Base-by-base conservation (phyloP, 2,797 vertebrate species). In the Cheirogaleus major region DNA sequence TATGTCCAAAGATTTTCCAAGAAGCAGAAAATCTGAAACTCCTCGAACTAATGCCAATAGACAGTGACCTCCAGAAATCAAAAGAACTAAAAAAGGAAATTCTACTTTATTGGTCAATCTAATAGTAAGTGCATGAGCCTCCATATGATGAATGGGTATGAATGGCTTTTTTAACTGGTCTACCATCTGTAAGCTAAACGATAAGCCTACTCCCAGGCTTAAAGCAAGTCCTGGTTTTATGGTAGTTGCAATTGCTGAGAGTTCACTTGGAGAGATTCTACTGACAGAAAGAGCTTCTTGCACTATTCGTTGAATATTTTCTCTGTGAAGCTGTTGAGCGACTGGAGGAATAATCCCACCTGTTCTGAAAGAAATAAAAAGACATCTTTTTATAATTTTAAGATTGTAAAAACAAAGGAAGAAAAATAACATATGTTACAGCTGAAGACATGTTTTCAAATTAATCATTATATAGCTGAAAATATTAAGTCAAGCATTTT, bases 101-200 rank as follows among this genome's bases (percentile, higher is more conserved):
- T 98, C 96, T 7, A 99, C 97, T 0, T 95, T 98, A 11, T 99
- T 98, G 0, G 99, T 99, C 98, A 99, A 99, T 93, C 99, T 98
- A 95, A 99, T 79, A 0, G 99, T 99, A 55, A 99, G 98, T 0
- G 99, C 99, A 0, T 99, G 99, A 20, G 99, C 99, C 92, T 99
- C 99, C 99, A 99, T 99, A 97, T 99, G 99, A 95, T 99, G 99
- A 93, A 99, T 99, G 82, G 99, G 99, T 93, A 99, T 99, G 97
- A 99, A 99, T 0, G 99, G 99, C 96, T 98, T 99, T 96, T 98
- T 93, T 89, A 99, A 98, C 50, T 75, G 98, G 69, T 96, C 98
- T 59, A 99, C 99, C 87, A 99, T 98, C 91, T 93, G 97, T 93
- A 89, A 93, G 95, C 99, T 99, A 98, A 99, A 99, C 14, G 98